Evolutionary conservation across 2,113 vertebrate genomes (phyloP).

Genomic region (Conger conger): DNA sequence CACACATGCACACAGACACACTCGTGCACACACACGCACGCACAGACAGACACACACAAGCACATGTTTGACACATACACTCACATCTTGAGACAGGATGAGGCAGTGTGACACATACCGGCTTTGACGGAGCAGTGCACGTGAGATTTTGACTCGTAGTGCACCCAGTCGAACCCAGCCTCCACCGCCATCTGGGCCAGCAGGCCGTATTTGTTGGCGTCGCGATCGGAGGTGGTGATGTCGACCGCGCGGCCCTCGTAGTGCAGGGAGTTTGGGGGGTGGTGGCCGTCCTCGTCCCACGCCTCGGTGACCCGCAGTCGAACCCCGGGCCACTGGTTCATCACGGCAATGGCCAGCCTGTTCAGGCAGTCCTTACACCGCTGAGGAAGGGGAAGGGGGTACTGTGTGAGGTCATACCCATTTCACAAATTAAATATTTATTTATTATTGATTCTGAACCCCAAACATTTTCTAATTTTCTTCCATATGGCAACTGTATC

Average conservation of each 20-base stretch:
- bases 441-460: neutral
- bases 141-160: constrained; percentile 94
- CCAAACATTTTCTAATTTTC: neutral
- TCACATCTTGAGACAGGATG: neutral
- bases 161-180: constrained; percentile 97
- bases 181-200: constrained; percentile 93
- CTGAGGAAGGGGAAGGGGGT: constrained; percentile 58
- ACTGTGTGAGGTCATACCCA: neutral
- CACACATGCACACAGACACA: no score
- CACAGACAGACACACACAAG: neutral
- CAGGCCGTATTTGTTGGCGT: constrained; percentile 90
- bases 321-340: constrained; percentile 96
- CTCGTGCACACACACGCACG: no score
- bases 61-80: neutral
- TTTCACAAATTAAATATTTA: neutral
- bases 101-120: constrained; percentile 66
- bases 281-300: constrained; percentile 97
- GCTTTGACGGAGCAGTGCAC: constrained; percentile 96
- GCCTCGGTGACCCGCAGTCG: constrained; percentile 91
- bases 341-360: constrained; percentile 89
- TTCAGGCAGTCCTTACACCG: constrained; percentile 95
- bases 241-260: constrained; percentile 96
- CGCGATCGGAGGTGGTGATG: constrained; percentile 92
- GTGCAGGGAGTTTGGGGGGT: constrained; percentile 87
- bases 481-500: neutral